Conservation (phyloP, 2,113 vertebrate genomes). For the Paracanthobrama guichenoti region DNA sequence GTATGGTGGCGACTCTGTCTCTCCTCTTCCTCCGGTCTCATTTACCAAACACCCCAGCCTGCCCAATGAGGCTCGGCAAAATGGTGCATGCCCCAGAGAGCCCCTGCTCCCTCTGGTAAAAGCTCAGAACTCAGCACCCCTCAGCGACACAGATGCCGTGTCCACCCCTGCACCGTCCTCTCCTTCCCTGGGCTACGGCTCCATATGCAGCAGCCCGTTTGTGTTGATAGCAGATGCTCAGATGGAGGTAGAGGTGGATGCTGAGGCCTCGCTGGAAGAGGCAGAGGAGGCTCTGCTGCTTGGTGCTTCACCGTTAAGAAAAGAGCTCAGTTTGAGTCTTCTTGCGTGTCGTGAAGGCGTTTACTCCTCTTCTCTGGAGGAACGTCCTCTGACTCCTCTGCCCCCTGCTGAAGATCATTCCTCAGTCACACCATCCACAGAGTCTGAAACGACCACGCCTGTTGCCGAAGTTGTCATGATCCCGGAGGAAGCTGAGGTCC, state of each 20-base stretch:
- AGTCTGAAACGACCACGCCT: neutral
- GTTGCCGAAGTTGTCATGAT: neutral
- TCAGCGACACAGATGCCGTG: neutral
- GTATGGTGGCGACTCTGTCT: slow-evolving; percentile 24
- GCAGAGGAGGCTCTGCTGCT: slow-evolving; percentile 67
- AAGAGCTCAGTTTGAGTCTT: slow-evolving; percentile 75
- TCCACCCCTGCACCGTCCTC: neutral
- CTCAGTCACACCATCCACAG: slow-evolving; percentile 39
- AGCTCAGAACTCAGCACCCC: neutral
- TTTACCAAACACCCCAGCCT: slow-evolving; percentile 35
- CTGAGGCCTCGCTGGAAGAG: slow-evolving; percentile 66
- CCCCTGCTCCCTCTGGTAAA: slow-evolving; percentile 62
- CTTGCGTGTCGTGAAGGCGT: slow-evolving; percentile 71
- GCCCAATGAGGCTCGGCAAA: slow-evolving; percentile 37
- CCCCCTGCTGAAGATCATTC: slow-evolving; percentile 41
- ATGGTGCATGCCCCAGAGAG: slow-evolving; percentile 57
- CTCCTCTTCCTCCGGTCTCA: slow-evolving; percentile 36
- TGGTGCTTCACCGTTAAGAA: slow-evolving; percentile 66
- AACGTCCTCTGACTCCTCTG: slow-evolving; percentile 53
- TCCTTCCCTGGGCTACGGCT: slow-evolving; percentile 43
- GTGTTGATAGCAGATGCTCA: slow-evolving; percentile 60
- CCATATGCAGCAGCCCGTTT: slow-evolving; percentile 63
- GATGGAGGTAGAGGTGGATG: slow-evolving; percentile 62
- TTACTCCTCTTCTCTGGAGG: slow-evolving; percentile 61
- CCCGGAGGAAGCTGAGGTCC: neutral